These are phyloP conservation scores for Melanotaenia boesemani DNA, from an alignment of 2,797 vertebrate genomes.

Conservation along the genomic window DNA sequence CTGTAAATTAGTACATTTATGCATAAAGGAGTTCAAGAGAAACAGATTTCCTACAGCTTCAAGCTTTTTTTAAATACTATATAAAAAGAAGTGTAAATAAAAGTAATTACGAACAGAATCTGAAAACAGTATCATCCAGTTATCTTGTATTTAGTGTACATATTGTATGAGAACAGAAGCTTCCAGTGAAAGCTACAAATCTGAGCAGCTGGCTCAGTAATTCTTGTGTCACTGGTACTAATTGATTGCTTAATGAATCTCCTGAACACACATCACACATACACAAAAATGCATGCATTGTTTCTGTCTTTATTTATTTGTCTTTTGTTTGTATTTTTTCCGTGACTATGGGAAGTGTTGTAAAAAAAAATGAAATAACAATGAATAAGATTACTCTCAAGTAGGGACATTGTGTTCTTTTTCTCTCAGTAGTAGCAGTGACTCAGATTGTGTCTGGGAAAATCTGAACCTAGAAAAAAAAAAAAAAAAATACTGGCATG, in stretches of 20 bases:
- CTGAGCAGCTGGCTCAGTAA: constrained; percentile 23
- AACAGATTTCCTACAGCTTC: too few species aligned
- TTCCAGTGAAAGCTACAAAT: too few species aligned
- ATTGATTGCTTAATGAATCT: constrained; percentile 45
- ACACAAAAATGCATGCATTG: too few species aligned
- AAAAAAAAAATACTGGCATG: constrained; percentile 27
- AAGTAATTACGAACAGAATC: too few species aligned
- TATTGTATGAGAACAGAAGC: too few species aligned
- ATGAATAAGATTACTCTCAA: not conserved
- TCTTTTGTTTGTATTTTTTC: not conserved
- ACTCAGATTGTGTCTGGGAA: constrained; percentile 47
- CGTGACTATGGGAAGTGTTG: constrained; percentile 6
- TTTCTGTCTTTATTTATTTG: too few species aligned
- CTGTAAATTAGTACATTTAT: too few species aligned
- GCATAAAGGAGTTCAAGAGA: too few species aligned
- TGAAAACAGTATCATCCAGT: too few species aligned
- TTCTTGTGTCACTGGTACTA: constrained; percentile 40
- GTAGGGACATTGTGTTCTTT: not conserved
- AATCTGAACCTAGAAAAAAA: not conserved
- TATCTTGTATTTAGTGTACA: too few species aligned
- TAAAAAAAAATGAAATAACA: not conserved
- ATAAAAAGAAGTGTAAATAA: too few species aligned
- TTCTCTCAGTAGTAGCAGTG: constrained; percentile 1
- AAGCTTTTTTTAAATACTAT: too few species aligned
- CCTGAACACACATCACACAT: constrained; percentile 30